Conservation (phyloP, 1,140 invertebrate species). For the Drosophila pallidifrons region DNA sequence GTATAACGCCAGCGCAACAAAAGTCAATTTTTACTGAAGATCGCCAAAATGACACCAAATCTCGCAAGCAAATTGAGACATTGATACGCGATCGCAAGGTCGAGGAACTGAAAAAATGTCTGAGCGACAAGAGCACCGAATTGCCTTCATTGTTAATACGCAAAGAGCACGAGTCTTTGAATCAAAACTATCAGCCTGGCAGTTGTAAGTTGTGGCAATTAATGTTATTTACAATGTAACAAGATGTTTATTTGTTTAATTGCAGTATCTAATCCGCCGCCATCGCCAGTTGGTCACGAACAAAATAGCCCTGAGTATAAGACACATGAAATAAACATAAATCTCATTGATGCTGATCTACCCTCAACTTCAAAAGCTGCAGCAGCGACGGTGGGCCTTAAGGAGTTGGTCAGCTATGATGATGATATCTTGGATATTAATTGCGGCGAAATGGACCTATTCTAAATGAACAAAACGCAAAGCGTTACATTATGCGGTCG, state of each 20-base stretch:
- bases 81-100: slow-evolving; percentile 87
- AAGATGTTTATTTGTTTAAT: neutral
- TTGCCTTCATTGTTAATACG: slow-evolving; percentile 87
- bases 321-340: slow-evolving; percentile 86
- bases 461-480: slow-evolving; percentile 85
- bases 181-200: slow-evolving; percentile 85
- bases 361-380: slow-evolving; percentile 75
- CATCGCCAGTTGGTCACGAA: slow-evolving; percentile 91
- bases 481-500: slow-evolving; percentile 49
- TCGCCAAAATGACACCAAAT: slow-evolving; percentile 86
- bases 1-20: slow-evolving; percentile 89
- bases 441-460: slow-evolving; percentile 91
- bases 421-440: slow-evolving; percentile 90
- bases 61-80: slow-evolving; percentile 86
- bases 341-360: slow-evolving; percentile 85
- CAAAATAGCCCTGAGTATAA: slow-evolving; percentile 88
- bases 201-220: slow-evolving; percentile 74
- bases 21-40: slow-evolving; percentile 91
- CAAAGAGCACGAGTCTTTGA: slow-evolving; percentile 86
- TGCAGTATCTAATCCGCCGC: slow-evolving; percentile 90
- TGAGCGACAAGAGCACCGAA: slow-evolving; percentile 86
- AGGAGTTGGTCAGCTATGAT: slow-evolving; percentile 86
- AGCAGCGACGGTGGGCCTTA: slow-evolving; percentile 58
- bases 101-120: slow-evolving; percentile 87
- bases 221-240: neutral